Evolutionary conservation across 2,888 invertebrate genomes (phyloP).

Genomic region (Drosophila quasianomalipes): DNA sequence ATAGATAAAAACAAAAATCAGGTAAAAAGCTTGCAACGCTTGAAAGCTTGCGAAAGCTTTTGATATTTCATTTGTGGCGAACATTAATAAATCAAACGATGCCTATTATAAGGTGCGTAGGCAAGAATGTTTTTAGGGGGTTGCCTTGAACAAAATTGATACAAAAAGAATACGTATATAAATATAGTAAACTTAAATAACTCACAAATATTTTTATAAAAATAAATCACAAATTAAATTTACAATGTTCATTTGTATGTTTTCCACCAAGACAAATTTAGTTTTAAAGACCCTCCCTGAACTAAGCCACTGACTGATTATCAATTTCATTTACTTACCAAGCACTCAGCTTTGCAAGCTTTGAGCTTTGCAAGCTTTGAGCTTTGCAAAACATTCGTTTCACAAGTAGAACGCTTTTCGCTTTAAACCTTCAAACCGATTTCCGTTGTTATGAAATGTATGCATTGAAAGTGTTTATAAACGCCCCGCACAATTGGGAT

Average conservation of each 20-base stretch:
- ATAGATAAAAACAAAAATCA: too few species aligned
- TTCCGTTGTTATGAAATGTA: constrained; percentile 37
- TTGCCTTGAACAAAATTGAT: not conserved
- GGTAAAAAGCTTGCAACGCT: not conserved
- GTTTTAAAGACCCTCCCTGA: not conserved
- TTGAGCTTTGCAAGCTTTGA: constrained; percentile 13
- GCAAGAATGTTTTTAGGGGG: not conserved
- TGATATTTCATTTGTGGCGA: constrained; percentile 8
- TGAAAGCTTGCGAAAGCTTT: constrained; percentile 11
- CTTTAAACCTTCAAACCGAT: not conserved
- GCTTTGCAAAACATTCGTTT: constrained; percentile 20
- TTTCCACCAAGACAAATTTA: not conserved
- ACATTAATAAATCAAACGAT: not conserved
- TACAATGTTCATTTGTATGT: not conserved
- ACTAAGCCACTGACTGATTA: constrained; percentile 7
- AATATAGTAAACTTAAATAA: not conserved
- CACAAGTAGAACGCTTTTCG: constrained; percentile 13
- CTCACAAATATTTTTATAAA: not conserved
- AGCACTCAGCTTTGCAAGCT: constrained; percentile 9
- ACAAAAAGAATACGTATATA: not conserved
- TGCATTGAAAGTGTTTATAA: constrained; percentile 26
- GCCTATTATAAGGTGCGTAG: constrained; percentile 1
- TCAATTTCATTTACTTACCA: constrained; percentile 17
- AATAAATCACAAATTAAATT: not conserved
- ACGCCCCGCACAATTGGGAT: not conserved